These are phyloP conservation scores for Cyclopterus lumpus DNA, from an alignment of 2,797 vertebrate species.

Conservation along the genomic window DNA sequence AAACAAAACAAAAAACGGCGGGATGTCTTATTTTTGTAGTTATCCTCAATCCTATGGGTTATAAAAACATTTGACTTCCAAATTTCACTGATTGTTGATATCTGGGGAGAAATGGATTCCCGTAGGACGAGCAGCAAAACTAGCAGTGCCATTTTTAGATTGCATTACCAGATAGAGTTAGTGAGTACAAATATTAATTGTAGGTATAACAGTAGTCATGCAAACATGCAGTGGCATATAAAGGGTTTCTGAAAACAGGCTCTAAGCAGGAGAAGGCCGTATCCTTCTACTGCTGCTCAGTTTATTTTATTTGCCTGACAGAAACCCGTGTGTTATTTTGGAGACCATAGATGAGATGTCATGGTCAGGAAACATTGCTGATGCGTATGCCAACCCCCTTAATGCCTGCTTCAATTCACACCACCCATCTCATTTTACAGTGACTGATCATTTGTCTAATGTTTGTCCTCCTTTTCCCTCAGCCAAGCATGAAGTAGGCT, in stretches of 20 bases:
- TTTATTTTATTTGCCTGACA: slow-evolving; percentile 62
- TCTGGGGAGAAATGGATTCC: slow-evolving; percentile 2
- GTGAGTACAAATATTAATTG: background rate
- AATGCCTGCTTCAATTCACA: slow-evolving; percentile 69
- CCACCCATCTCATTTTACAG: slow-evolving; percentile 74
- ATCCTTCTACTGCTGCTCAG: slow-evolving; percentile 32
- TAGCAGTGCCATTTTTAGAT: background rate
- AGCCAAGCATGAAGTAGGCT: slow-evolving; percentile 72
- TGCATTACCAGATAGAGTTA: background rate
- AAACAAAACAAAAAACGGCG: background rate
- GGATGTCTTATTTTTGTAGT: slow-evolving; percentile 4
- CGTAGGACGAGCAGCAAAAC: background rate
- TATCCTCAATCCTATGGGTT: slow-evolving; percentile 12
- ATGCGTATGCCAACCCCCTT: slow-evolving; percentile 61
- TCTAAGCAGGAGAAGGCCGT: slow-evolving; percentile 45
- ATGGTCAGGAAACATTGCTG: slow-evolving; percentile 61
- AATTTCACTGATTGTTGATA: slow-evolving; percentile 17
- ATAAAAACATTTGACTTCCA: slow-evolving; percentile 17
- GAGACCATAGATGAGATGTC: slow-evolving; percentile 50
- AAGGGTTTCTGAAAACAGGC: slow-evolving; percentile 26
- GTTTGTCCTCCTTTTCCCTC: slow-evolving; percentile 73
- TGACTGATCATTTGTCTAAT: slow-evolving; percentile 72
- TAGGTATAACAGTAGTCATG: background rate
- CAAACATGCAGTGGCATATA: background rate
- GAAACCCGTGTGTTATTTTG: slow-evolving; percentile 55